Evolutionary conservation across 2,797 vertebrate genomes (phyloP), one percentile per base, ranked within the genome.

Genomic region (Anniella stebbinsi): DNA sequence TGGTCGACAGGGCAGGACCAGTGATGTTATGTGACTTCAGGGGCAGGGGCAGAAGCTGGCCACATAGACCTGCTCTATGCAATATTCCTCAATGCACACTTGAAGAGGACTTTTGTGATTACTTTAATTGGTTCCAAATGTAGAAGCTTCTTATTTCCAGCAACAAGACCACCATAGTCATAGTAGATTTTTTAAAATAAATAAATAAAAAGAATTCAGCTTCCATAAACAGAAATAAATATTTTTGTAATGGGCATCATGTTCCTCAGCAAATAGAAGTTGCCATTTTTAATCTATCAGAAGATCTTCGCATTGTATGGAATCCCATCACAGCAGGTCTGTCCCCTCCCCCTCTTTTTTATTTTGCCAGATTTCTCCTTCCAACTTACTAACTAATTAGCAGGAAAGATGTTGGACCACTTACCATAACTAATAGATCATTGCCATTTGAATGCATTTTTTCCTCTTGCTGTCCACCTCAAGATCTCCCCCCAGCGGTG

Each of bases 231-330:
- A 77, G 57, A 23, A n/a, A 41, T 17, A 76, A 33, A 0, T 25
- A 72, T 84, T 86, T 91, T 69, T 63, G 60, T 7, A 63, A 63
- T 23, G 60, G 60, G 86, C 78, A 83, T n/a, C 28, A 66, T 66
- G 30, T 78, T 48, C 38, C 36, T 76, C 38, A 33, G 28, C 10
- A 45, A 23, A 25, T 23, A 57, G 54, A 25, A 30, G 28, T 63
- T 54, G 4, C 18, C 63, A 15, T 69, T 88, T 92, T 93, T 76
- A 48, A 15, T 82, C 48, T 51, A 0, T 60, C 63, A 63, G 57
- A 77, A 45, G 57, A 33, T 87, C 54, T 86, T 60, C 36, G 33
- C 80, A 78, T 30, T 28, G 0, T 30, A 41, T 11, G 7, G 76
- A 77, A 69, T 13, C 41, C 60, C 60, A 60, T 36, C 60, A 12